phyloP scores from a whole-genome alignment of 2,113 vertebrate genomes.

The Serinus canaria region DNA sequence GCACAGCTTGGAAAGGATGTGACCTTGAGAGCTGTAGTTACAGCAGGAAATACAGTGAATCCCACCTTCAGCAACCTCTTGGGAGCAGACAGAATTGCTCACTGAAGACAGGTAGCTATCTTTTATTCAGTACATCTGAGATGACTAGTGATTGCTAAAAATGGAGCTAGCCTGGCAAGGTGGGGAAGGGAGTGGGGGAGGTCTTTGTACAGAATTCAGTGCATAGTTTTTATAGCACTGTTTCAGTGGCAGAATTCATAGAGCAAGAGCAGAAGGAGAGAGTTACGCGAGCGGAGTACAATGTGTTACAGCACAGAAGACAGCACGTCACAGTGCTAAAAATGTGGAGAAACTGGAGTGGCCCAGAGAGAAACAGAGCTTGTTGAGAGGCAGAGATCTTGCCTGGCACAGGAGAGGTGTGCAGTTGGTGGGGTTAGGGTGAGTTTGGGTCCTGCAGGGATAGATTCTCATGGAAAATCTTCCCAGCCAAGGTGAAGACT shows the following conservation, averaged over 20 bases:
- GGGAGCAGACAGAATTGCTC: background rate
- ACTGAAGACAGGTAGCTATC: background rate
- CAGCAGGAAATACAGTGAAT: background rate
- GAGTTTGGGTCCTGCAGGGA: background rate
- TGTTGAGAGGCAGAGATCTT: background rate
- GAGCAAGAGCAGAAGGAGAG: constrained; percentile 3
- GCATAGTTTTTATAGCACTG: background rate
- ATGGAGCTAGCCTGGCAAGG: background rate
- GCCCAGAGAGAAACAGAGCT: background rate
- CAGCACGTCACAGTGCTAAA: constrained; percentile 24
- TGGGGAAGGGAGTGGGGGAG: background rate
- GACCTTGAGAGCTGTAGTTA: background rate
- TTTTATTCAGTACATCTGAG: background rate
- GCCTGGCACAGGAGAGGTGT: background rate
- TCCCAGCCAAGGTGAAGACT: background rate
- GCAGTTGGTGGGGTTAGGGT: background rate
- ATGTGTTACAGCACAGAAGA: constrained; percentile 23
- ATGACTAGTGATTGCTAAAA: constrained; percentile 27
- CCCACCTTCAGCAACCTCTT: background rate
- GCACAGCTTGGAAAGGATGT: background rate
- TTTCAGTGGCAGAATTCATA: constrained; percentile 32
- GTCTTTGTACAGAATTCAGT: background rate
- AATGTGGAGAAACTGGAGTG: constrained; percentile 12
- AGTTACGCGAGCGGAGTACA: background rate
- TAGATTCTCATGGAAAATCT: background rate